Conservation (phyloP, 30 jellyfish, hydroid and myxozoan genomes). For the Pelagia noctiluca region DNA sequence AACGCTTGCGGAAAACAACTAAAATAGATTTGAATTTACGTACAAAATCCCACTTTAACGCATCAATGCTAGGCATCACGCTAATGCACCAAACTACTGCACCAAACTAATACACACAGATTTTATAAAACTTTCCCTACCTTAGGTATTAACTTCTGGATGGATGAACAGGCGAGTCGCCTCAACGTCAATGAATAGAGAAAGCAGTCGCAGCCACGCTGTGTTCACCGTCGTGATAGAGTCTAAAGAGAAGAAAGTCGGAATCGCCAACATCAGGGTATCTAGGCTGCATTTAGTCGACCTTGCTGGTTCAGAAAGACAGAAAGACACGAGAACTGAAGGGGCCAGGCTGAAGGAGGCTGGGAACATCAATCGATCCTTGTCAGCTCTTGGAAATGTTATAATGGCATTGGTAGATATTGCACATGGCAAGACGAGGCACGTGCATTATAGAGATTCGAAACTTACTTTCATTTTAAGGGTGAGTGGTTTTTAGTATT, state of each 20-base stretch:
- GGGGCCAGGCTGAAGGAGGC: conserved; percentile 96
- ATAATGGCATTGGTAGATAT: conserved; percentile 98
- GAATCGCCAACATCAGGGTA: conserved; percentile 90
- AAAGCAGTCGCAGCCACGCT: conserved; percentile 99
- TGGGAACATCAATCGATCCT: conserved; percentile 91
- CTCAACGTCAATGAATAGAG: conserved; percentile 98
- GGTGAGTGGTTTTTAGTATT: conserved; percentile 57
- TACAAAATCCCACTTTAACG: too few species aligned
- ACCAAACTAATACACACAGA: too few species aligned
- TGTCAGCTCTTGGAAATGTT: conserved; percentile 98
- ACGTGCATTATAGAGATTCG: conserved; percentile 96
- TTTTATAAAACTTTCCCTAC: too few species aligned
- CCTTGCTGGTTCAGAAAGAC: conserved; percentile 98
- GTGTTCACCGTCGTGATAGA: conserved; percentile 93
- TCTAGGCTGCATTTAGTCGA: conserved; percentile 94
- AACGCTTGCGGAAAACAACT: too few species aligned
- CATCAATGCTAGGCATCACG: too few species aligned
- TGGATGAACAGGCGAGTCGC: conserved; percentile 99
- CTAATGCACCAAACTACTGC: too few species aligned
- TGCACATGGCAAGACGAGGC: conserved; percentile 97
- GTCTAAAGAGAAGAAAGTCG: conserved; percentile 91
- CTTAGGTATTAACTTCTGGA: conserved; percentile 77
- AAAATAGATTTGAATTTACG: too few species aligned
- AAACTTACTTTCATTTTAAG: conserved; percentile 92
- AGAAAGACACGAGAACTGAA: conserved; percentile 95